Percentiles rank a stretch among this genome's conserved stretches.
Conservation (phyloP, 2,888 invertebrate species). For the Podabrus alpinus region DNA sequence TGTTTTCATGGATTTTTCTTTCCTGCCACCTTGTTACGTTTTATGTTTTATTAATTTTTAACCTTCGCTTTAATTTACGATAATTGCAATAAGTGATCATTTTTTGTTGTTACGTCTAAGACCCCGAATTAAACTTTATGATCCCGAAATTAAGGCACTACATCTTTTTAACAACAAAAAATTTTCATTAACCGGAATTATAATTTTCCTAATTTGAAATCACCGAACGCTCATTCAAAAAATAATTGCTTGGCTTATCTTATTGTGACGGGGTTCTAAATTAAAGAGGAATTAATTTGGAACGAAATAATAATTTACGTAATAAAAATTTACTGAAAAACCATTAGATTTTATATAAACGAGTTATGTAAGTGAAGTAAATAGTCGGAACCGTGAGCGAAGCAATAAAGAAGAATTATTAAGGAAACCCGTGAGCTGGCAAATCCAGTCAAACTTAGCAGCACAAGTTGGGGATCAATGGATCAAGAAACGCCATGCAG, state of each 20-base stretch:
- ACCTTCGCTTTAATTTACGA: neutral
- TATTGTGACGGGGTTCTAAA: neutral
- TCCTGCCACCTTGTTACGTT: slow-evolving; percentile 13
- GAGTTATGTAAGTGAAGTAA: slow-evolving; percentile 30
- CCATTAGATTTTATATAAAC: slow-evolving; percentile 30
- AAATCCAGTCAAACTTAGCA: slow-evolving; percentile 57
- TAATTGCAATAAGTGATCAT: neutral
- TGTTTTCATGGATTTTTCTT: slow-evolving; percentile 36
- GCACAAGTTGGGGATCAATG: slow-evolving; percentile 58
- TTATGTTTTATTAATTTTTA: slow-evolving; percentile 16
- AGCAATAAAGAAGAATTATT: slow-evolving; percentile 57
- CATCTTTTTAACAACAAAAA: neutral
- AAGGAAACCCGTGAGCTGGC: slow-evolving; percentile 56
- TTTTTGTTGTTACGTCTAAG: neutral
- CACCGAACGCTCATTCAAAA: neutral
- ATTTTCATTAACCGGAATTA: neutral
- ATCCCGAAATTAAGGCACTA: neutral
- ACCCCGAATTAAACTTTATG: neutral
- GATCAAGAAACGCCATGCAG: slow-evolving; percentile 44
- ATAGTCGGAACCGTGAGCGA: slow-evolving; percentile 44
- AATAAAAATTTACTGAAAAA: neutral
- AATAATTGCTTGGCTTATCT: neutral
- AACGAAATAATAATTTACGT: neutral
- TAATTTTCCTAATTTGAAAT: neutral
- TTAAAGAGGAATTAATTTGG: neutral